phyloP scores from a whole-genome alignment of 2,797 vertebrate species.

The Sus cebifrons region DNA sequence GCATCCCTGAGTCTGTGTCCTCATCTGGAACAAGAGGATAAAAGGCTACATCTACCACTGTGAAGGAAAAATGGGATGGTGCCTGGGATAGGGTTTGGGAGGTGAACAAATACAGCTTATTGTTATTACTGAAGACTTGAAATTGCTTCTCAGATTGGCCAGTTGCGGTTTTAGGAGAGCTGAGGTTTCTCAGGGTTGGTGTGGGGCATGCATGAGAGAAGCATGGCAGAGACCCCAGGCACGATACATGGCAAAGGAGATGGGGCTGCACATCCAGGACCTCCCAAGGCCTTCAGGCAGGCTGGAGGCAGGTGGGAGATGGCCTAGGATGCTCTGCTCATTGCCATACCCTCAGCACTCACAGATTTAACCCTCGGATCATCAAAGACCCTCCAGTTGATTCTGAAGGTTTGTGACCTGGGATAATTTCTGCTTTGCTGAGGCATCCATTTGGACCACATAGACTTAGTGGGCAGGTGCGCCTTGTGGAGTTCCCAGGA shows the following conservation, averaged over 20 bases:
- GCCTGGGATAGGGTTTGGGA: neutral
- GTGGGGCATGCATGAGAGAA: neutral
- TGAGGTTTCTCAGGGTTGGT: neutral
- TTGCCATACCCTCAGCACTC: neutral
- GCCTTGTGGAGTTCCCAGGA: neutral
- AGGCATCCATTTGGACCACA: neutral
- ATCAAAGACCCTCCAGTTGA: neutral
- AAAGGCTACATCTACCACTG: neutral
- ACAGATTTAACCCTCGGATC: neutral
- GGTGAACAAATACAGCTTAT: neutral
- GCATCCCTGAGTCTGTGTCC: neutral
- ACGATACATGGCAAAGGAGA: neutral
- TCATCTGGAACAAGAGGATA: neutral
- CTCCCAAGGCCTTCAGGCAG: neutral
- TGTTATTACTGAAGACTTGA: neutral
- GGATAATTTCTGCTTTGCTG: neutral
- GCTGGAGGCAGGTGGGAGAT: rapidly evolving
- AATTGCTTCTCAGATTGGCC: neutral
- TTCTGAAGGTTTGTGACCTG: neutral
- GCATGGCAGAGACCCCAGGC: neutral
- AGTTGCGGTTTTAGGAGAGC: neutral
- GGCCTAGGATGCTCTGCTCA: rapidly evolving
- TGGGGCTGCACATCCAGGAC: neutral
- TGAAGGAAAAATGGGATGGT: neutral
- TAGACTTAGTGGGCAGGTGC: neutral